Percentiles rank a stretch among this genome's conserved stretches.
phyloP scores from a whole-genome alignment of 2,797 vertebrate species.

The Pampus argenteus region DNA sequence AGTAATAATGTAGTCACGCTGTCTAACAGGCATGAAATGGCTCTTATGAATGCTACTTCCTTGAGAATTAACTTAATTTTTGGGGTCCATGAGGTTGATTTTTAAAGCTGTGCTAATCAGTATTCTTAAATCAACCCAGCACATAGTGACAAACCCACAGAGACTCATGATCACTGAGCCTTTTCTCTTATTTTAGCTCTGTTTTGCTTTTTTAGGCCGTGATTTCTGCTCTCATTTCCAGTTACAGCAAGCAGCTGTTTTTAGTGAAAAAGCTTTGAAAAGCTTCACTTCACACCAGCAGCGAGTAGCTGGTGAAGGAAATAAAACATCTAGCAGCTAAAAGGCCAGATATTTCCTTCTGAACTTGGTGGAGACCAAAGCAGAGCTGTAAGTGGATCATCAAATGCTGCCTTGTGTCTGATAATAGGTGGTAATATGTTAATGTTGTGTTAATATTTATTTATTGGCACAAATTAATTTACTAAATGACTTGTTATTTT shows the following conservation, averaged over 20 bases:
- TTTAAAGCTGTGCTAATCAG: conserved; percentile 10
- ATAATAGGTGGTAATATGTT: background rate
- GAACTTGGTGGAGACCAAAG: background rate
- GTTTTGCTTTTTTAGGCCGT: background rate
- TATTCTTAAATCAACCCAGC: conserved; percentile 7
- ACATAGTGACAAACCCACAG: background rate
- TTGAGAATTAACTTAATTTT: conserved; percentile 8
- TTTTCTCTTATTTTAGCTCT: conserved; percentile 16
- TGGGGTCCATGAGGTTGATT: conserved; percentile 6
- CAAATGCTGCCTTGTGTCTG: background rate
- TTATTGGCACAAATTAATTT: no score
- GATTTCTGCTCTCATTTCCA: conserved; percentile 5
- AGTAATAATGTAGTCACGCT: conserved; percentile 64
- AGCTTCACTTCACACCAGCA: background rate
- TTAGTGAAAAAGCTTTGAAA: background rate
- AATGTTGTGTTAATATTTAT: background rate
- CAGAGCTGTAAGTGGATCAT: background rate
- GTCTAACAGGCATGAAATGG: conserved; percentile 47
- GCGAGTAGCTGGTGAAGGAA: background rate
- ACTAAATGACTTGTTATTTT: no score
- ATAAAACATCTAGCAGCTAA: background rate
- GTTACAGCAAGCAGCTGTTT: background rate
- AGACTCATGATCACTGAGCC: background rate
- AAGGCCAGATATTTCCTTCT: background rate
- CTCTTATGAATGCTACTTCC: conserved; percentile 61